These are phyloP conservation scores for Chrysina gloriosa DNA, from an alignment of 2,888 invertebrate species.

Conservation along the genomic window DNA sequence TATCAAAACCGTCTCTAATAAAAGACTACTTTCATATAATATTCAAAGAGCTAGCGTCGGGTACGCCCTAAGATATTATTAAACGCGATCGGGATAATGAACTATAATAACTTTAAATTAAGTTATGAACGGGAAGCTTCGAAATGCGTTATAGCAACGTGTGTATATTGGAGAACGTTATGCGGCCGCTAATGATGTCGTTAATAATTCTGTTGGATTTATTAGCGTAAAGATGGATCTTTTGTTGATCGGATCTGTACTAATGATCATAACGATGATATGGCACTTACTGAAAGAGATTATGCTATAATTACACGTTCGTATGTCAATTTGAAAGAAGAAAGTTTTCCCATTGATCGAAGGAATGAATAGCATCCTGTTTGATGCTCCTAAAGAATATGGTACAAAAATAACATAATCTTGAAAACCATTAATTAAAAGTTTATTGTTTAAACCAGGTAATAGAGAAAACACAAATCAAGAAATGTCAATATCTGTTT, in stretches of 20 bases:
- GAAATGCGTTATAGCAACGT: background rate
- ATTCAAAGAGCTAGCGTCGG: constrained; percentile 14
- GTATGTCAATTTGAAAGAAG: no score
- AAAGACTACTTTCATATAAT: constrained; percentile 27
- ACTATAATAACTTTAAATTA: constrained; percentile 29
- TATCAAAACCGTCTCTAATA: constrained; percentile 26
- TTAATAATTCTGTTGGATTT: constrained; percentile 28
- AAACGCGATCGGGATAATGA: constrained; percentile 28
- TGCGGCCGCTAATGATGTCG: background rate
- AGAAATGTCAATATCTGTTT: no score
- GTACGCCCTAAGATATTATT: constrained; percentile 17
- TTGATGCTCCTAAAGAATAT: no score
- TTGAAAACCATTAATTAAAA: no score
- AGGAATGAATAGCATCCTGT: no score
- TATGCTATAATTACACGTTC: background rate
- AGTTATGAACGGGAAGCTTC: constrained; percentile 13
- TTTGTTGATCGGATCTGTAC: constrained; percentile 14
- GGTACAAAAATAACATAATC: no score
- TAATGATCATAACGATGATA: constrained; percentile 13
- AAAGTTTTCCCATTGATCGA: no score
- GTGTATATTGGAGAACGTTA: no score
- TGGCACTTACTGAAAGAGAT: background rate
- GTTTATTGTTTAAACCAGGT: no score
- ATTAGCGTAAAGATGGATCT: background rate
- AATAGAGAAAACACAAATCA: no score